phyloP scores from a whole-genome alignment of 2,888 invertebrate species.

The Scaptomyza reducta region DNA sequence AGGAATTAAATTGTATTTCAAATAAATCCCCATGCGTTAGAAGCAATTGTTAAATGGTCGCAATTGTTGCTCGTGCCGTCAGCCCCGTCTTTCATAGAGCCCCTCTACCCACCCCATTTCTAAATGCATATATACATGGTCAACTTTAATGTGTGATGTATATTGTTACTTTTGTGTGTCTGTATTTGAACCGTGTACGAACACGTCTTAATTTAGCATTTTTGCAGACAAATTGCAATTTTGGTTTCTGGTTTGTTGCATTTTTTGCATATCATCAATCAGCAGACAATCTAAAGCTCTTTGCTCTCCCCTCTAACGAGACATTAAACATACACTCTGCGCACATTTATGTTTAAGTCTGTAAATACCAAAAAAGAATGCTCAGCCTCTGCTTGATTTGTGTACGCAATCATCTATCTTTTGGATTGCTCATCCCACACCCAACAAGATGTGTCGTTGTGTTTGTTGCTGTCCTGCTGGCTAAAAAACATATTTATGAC shows the following conservation, averaged over 20 bases:
- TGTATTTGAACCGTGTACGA: conserved; percentile 4
- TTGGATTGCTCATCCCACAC: conserved; percentile 10
- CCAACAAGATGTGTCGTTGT: not conserved
- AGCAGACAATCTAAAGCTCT: conserved; percentile 30
- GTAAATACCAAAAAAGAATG: conserved; percentile 17
- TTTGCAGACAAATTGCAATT: conserved; percentile 28
- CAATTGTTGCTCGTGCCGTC: conserved; percentile 43
- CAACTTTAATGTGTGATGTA: not conserved
- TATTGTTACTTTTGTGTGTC: not conserved
- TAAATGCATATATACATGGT: not conserved
- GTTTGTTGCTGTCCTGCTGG: not conserved
- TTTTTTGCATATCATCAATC: conserved; percentile 68
- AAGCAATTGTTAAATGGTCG: conserved; percentile 61
- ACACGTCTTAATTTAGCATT: conserved; percentile 49
- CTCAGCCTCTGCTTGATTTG: conserved; percentile 10
- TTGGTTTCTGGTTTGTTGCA: conserved; percentile 29
- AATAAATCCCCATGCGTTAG: conserved; percentile 11
- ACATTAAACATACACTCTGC: conserved; percentile 17
- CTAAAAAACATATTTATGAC: conserved; percentile 18
- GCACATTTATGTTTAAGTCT: conserved; percentile 38
- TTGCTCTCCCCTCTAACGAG: not conserved
- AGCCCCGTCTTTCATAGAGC: conserved; percentile 1
- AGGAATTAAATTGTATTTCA: not conserved
- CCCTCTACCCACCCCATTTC: no score
- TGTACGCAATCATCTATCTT: conserved; percentile 17